These are phyloP conservation scores for Diadema setosum DNA, from an alignment of 35 echinoderm and acorn worm species.

Conservation along the genomic window DNA sequence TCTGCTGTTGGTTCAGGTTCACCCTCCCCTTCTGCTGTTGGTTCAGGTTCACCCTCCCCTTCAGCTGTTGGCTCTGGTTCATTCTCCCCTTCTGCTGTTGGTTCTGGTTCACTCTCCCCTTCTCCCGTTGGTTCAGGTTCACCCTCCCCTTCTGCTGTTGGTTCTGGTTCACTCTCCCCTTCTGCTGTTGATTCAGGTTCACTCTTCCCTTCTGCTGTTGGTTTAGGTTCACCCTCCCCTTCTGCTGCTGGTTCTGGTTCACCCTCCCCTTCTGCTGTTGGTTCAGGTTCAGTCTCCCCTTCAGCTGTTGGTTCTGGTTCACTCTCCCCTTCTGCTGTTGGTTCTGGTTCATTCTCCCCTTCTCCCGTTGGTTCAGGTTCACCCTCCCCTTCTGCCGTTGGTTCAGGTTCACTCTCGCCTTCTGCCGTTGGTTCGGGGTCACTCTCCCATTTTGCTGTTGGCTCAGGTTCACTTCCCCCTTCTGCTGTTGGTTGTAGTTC, in stretches of 20 bases:
- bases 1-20: constrained; percentile 45
- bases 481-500: not conserved
- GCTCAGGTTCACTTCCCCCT: not conserved
- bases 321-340: not conserved
- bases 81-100: not conserved
- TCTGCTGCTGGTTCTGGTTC: not conserved
- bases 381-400: not conserved
- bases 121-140: not conserved
- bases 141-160: not conserved
- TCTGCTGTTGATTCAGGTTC: not conserved
- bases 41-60: not conserved
- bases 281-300: not conserved
- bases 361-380: not conserved
- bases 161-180: not conserved
- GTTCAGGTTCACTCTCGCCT: not conserved
- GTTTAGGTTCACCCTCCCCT: not conserved
- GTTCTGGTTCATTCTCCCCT: not conserved
- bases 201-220: not conserved
- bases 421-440: not conserved
- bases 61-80: not conserved
- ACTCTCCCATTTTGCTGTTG: not conserved
- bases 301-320: not conserved
- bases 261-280: not conserved
- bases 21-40: not conserved
- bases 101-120: not conserved